Base-by-base conservation (phyloP, 2,797 vertebrate species). In the Eptatretus atami region DNA sequence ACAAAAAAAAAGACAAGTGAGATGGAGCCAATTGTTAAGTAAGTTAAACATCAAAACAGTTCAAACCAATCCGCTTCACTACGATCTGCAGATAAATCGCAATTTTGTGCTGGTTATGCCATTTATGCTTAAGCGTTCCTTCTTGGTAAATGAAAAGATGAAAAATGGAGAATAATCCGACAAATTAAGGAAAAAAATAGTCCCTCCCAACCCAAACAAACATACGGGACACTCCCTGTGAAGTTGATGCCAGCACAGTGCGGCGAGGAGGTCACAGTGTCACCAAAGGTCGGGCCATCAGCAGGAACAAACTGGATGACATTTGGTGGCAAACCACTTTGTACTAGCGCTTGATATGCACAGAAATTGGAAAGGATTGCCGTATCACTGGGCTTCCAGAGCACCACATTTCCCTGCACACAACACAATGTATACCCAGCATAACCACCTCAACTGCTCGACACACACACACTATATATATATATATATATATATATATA, bases 321-420 rank as follows among this genome's bases (percentile, higher is more conserved):
- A 67, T 80, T 76, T 1, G 84, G 84, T 1, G 90, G 90, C 12
- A 96, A 77, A 8, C 90, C 87, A 0, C 78, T 77, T 64, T 92
- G 81, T 3, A 81, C 75, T 63, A 96, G 79, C 66, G 81, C 25
- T 25, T 65, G 74, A 74, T 93, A 94, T 15, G 95, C 78, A 0
- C 78, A 72, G 0, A 86, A 86, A 75, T 78, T 93, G 63, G 88
- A 80, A 3, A 84, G 82, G 72, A 96, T 68, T 54, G 90, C 87
- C 0, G 80, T 73, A 72, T 96, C 88, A 0, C 90, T 96, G 70
- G 88, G 88, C 68, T 96, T 96, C 88, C 88, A 96, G 65, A 96
- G 73, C 2, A 96, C 85, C 53, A 95, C 88, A 0, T 96, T 96
- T 11, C 90, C 90, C 90, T 96, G 70, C 15, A 63, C 52, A 9